phyloP scores from a whole-genome alignment of 1,140 invertebrate genomes.

The Melitaea cinxia region DNA sequence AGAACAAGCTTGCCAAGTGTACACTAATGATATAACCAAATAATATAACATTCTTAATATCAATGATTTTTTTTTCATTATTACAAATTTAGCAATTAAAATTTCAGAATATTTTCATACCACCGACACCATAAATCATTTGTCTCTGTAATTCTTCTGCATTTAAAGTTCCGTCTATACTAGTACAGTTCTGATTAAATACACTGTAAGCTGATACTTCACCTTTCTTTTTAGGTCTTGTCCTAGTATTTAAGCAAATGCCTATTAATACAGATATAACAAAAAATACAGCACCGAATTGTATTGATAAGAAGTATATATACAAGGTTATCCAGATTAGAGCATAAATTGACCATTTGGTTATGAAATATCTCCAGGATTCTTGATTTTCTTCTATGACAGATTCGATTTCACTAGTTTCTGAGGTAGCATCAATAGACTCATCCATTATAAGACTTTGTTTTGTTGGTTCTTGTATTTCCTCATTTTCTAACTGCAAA shows the following conservation, averaged over 20 bases:
- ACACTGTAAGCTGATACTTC: conserved; percentile 98
- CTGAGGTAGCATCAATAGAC: conserved; percentile 45
- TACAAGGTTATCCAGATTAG: conserved; percentile 68
- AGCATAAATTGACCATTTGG: conserved; percentile 61
- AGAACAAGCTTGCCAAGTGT: too few species aligned
- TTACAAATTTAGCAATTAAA: background rate
- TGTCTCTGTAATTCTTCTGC: conserved; percentile 97
- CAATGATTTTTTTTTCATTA: background rate
- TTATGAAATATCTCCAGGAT: conserved; percentile 60
- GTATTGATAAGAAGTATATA: conserved; percentile 83
- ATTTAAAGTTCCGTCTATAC: conserved; percentile 95
- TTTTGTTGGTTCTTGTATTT: conserved; percentile 28
- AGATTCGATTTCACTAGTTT: conserved; percentile 58
- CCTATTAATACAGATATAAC: conserved; percentile 89
- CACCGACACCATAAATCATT: conserved; percentile 85
- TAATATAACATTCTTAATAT: too few species aligned
- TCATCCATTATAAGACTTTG: conserved; percentile 48
- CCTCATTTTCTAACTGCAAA: conserved; percentile 56
- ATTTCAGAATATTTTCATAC: conserved; percentile 48
- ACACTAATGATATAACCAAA: too few species aligned
- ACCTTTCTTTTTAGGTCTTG: conserved; percentile 85
- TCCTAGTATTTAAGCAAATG: conserved; percentile 93
- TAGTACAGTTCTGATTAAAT: conserved; percentile 96
- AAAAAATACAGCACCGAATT: conserved; percentile 96
- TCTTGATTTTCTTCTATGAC: conserved; percentile 52